Evolutionary conservation across 2,888 invertebrate genomes (phyloP).

Genomic region (Xanthia icteritia): DNA sequence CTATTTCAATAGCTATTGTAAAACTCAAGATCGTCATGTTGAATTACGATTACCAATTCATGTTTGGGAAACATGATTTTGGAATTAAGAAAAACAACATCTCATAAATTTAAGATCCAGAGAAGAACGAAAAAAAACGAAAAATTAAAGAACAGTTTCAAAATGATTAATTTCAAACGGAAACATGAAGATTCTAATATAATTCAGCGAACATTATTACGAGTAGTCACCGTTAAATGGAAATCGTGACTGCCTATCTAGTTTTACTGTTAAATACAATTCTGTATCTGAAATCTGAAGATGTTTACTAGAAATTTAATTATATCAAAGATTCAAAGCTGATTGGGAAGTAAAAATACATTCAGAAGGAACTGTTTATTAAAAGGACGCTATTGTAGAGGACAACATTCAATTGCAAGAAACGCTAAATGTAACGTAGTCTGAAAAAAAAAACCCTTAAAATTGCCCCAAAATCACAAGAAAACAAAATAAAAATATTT

Average conservation of each 20-base stretch:
- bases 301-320: conserved; percentile 23
- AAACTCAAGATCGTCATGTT: neutral
- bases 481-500: no score
- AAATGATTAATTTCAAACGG: neutral
- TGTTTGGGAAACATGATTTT: neutral
- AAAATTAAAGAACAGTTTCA: conserved; percentile 18
- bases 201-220: conserved; percentile 51
- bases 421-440: neutral
- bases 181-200: conserved; percentile 41
- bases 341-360: neutral
- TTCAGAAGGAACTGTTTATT: conserved; percentile 6
- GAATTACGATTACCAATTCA: neutral
- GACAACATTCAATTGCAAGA: neutral
- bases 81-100: neutral
- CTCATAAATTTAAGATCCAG: neutral
- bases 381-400: neutral
- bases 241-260: conserved; percentile 46
- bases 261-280: conserved; percentile 42
- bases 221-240: conserved; percentile 57
- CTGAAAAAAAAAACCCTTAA: neutral
- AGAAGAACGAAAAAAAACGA: no score
- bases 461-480: neutral
- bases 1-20: neutral
- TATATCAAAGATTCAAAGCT: neutral
- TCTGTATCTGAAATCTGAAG: conserved; percentile 24